Evolutionary conservation across 1,140 invertebrate genomes (phyloP), one percentile per base, ranked within the genome.

Genomic region (Cataglyphis hispanica): DNA sequence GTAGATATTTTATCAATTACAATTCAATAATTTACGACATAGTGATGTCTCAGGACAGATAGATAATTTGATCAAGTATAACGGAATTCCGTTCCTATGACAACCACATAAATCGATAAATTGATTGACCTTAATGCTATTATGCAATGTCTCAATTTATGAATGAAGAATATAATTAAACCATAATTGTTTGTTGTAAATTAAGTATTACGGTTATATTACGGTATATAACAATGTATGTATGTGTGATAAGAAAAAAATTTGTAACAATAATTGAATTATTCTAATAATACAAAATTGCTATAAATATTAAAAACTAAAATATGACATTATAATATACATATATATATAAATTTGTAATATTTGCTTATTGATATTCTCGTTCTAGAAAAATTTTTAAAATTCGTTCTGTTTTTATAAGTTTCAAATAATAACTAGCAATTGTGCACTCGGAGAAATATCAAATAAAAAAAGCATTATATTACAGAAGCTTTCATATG

Each of bases 71-170:
- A 74, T 83, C 56, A 83, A 60, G n/a, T 83, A 60, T 66, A 81
- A 37, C 37, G 67, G 67, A 83, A 83, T 74, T 70, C 67, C 25
- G 53, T 83, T 83, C 37, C 78, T 83, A 83, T 83, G 78, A 83
- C 78, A 60, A 81, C 78, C 66, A 72, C 37, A 53, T 46, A 83
- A 83, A 83, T 83, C 78, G 67, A 83, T 83, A 56, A 74, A 83
- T 83, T 83, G 78, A 83, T 83, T 83, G 78, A 40, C 56, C 67
- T 74, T 83, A 83, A 83, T 74, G 53, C 61, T 72, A 74, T 83
- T 83, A 83, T 60, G 78, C 78, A 70, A 72, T 25, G 70, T 83
- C 40, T 83, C 50, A 56, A 80, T 58, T 83, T 43, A 60, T 60
- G 11, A 72, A 81, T 19, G n/a, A 81, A 70, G 46, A 80, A 80